A percentile compares a stretch with the other conserved stretches of the same genome.
These are phyloP conservation scores for Planococcus citri DNA, from an alignment of 1,140 invertebrate species.

Conservation along the genomic window DNA sequence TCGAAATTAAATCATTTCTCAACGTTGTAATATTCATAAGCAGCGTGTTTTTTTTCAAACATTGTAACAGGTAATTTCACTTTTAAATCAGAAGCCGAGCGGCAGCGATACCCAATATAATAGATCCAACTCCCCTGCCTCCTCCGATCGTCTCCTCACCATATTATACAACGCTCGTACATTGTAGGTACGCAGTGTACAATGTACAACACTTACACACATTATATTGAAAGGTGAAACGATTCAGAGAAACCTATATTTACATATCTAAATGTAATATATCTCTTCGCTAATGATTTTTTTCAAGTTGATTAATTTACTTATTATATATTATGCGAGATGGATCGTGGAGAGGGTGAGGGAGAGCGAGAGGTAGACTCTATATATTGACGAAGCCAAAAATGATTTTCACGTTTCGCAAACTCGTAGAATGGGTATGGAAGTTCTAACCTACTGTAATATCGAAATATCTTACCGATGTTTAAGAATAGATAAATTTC, in stretches of 20 bases:
- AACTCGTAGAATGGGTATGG: too few species aligned
- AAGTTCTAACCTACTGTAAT: too few species aligned
- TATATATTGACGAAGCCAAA: too few species aligned
- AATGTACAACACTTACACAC: too few species aligned
- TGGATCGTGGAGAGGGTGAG: too few species aligned
- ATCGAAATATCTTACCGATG: too few species aligned
- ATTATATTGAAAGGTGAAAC: not conserved
- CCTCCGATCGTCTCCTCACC: not conserved
- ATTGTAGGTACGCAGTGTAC: too few species aligned
- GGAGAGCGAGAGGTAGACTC: too few species aligned
- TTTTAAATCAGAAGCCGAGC: slow-evolving; percentile 6
- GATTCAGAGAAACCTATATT: slow-evolving; percentile 3
- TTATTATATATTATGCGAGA: too few species aligned
- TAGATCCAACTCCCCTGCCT: not conserved
- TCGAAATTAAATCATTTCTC: slow-evolving; percentile 4
- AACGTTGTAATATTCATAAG: slow-evolving; percentile 4
- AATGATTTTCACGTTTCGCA: too few species aligned
- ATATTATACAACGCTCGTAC: not conserved
- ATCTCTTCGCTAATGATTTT: slow-evolving; percentile 3
- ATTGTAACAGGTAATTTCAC: not conserved
- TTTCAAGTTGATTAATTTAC: not conserved
- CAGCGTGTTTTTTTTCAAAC: not conserved
- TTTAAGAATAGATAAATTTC: too few species aligned
- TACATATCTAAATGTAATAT: slow-evolving; percentile 8
- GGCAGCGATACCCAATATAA: not conserved